These are phyloP conservation scores for Tetranychus urticae DNA, from an alignment of 1,140 invertebrate genomes.

Conservation along the genomic window DNA sequence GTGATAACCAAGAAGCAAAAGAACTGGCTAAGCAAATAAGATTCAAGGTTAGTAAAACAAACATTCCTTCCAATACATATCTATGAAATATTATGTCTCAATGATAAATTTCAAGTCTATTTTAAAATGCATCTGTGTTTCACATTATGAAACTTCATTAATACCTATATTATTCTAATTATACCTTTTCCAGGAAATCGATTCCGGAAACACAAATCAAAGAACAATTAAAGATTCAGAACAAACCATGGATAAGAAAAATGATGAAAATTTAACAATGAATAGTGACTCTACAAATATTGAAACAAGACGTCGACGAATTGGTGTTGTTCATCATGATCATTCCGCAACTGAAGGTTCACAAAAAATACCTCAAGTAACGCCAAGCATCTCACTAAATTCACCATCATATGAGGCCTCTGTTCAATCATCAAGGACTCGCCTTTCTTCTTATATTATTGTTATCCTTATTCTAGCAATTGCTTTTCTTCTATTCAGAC, in stretches of 20 bases:
- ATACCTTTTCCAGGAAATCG: background rate
- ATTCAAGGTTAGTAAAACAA: constrained; percentile 1
- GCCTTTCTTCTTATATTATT: background rate
- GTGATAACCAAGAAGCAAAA: constrained; percentile 6
- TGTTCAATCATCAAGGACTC: background rate
- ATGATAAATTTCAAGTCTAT: background rate
- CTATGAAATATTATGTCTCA: background rate
- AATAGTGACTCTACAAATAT: background rate
- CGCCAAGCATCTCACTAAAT: background rate
- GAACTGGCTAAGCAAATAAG: constrained; percentile 8
- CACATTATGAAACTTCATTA: background rate
- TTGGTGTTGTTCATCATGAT: background rate
- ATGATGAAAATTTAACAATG: background rate
- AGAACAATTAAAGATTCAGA: background rate
- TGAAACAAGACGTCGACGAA: background rate
- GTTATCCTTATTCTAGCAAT: background rate
- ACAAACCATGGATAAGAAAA: background rate
- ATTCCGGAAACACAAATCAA: background rate
- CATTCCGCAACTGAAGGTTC: background rate
- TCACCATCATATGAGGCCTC: background rate
- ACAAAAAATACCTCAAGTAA: background rate
- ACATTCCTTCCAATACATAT: background rate
- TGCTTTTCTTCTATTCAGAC: background rate
- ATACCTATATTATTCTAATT: background rate
- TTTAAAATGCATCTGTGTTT: background rate